Conservation (phyloP, 2,113 vertebrate species). For the Saguinus imperator region DNA sequence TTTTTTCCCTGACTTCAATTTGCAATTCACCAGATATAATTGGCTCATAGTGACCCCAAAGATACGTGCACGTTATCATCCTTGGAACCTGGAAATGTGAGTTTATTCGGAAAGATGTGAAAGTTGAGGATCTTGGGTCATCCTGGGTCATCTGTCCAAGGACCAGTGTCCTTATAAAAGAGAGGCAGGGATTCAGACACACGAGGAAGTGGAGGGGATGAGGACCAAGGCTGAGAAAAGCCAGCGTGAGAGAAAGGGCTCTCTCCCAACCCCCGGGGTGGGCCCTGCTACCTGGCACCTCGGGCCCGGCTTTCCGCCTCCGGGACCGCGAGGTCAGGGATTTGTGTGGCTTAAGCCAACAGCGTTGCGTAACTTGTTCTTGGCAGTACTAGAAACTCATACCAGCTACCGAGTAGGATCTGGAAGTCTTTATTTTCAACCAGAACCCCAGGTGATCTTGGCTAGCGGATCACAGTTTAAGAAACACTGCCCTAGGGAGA, state of each 20-base stretch:
- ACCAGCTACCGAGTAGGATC: fast-evolving
- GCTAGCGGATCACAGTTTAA: fast-evolving
- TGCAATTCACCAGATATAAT: neutral
- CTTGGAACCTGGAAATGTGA: neutral
- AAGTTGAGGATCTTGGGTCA: neutral
- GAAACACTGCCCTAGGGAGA: neutral
- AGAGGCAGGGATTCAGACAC: neutral
- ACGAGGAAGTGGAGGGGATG: too few species aligned
- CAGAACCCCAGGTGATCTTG: neutral
- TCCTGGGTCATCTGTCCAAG: fast-evolving
- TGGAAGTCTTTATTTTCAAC: neutral
- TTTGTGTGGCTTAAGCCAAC: too few species aligned
- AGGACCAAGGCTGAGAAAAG: too few species aligned
- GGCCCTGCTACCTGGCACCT: neutral
- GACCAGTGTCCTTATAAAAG: too few species aligned
- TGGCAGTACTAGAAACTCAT: fast-evolving
- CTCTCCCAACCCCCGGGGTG: neutral
- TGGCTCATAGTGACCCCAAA: neutral
- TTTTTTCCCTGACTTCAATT: neutral
- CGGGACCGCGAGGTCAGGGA: fast-evolving
- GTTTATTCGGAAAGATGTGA: neutral
- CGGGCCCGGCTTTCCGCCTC: neutral
- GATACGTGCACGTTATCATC: fast-evolving
- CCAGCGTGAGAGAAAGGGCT: fast-evolving
- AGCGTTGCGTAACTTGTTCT: fast-evolving